A percentile compares a stretch with the other conserved stretches of the same genome.
phyloP scores from a whole-genome alignment of 2,797 vertebrate genomes.

The Podargus strigoides region DNA sequence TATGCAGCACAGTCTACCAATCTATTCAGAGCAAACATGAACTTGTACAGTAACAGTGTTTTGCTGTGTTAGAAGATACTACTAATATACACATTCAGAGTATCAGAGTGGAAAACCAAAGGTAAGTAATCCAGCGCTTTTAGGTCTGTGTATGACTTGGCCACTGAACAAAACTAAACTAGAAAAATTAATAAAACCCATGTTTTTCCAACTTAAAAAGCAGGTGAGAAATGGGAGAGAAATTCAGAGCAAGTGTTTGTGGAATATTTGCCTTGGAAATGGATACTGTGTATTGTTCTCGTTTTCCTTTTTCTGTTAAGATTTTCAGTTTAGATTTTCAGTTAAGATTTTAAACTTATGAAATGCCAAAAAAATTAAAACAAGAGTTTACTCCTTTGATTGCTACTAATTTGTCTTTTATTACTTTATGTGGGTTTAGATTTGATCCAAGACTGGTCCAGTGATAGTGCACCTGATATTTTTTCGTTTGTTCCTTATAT shows the following conservation, averaged over 20 bases:
- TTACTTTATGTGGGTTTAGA: slow-evolving; percentile 75
- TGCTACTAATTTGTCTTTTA: background rate
- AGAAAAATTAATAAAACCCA: background rate
- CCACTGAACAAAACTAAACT: background rate
- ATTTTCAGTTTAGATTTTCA: too few species aligned
- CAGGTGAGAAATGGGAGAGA: background rate
- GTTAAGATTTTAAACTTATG: background rate
- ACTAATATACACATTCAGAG: background rate
- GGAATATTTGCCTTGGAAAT: background rate
- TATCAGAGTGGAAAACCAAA: background rate
- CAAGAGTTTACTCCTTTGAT: background rate
- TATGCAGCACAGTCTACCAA: background rate
- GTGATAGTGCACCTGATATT: slow-evolving; percentile 93
- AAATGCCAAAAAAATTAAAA: background rate
- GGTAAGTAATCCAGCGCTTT: background rate
- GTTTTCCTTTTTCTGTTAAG: background rate
- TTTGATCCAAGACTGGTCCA: slow-evolving; percentile 97
- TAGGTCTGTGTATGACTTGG: background rate
- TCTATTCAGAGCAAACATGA: background rate
- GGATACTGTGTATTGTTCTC: background rate
- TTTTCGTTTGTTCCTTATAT: slow-evolving; percentile 98
- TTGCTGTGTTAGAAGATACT: background rate
- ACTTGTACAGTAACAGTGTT: background rate
- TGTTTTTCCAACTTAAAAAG: background rate
- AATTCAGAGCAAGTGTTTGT: background rate